Evolutionary conservation across 2,888 invertebrate species (phyloP).

Genomic region (Drosophila testacea): DNA sequence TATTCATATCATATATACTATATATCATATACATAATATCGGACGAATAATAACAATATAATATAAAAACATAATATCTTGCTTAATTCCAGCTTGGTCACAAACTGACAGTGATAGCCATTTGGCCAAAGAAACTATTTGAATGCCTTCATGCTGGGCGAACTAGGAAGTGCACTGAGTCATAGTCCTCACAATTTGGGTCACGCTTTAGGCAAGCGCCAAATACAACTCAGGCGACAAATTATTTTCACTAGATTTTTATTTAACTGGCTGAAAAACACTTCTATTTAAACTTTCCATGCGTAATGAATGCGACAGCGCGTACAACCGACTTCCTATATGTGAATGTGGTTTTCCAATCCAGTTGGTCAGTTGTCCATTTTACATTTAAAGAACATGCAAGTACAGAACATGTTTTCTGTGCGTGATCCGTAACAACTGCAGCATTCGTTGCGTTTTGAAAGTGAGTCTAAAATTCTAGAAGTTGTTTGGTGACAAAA

Average conservation of each 20-base stretch:
- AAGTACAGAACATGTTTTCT: slow-evolving; percentile 64
- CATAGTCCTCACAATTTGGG: slow-evolving; percentile 60
- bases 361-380: slow-evolving; percentile 42
- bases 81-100: slow-evolving; percentile 62
- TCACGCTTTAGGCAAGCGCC: slow-evolving; percentile 30
- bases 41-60: no score
- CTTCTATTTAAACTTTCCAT: slow-evolving; percentile 64
- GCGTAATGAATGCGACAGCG: slow-evolving; percentile 55
- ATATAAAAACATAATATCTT: no score
- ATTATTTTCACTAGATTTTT: slow-evolving; percentile 41
- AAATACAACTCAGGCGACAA: slow-evolving; percentile 21
- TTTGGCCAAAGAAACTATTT: slow-evolving; percentile 7
- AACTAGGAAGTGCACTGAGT: slow-evolving; percentile 53
- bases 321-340: slow-evolving; percentile 53
- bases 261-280: slow-evolving; percentile 1
- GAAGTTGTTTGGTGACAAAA: slow-evolving; percentile 24
- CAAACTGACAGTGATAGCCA: slow-evolving; percentile 26
- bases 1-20: no score
- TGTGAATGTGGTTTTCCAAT: slow-evolving; percentile 67
- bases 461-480: slow-evolving; percentile 68
- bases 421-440: slow-evolving; percentile 44
- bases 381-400: slow-evolving; percentile 31
- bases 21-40: no score
- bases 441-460: slow-evolving; percentile 36
- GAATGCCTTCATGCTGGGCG: slow-evolving; percentile 9